Evolutionary conservation across 2,888 invertebrate genomes (phyloP).

Genomic region (Nesidiocoris tenuis): DNA sequence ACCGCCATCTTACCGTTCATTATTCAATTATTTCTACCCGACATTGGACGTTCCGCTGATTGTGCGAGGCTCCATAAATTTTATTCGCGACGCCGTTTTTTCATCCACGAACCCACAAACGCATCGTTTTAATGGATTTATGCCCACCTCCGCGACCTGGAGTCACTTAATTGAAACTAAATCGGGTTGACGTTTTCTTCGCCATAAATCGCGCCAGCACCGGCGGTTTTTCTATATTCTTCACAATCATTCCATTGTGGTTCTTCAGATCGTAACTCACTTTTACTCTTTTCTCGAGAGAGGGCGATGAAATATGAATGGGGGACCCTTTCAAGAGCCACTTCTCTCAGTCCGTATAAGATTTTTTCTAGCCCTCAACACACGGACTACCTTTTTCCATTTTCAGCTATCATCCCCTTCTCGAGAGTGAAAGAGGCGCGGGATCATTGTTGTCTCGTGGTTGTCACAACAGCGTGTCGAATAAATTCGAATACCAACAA

Average conservation of each 20-base stretch:
- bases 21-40: too few relatives aligned
- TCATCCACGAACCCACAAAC: neutral
- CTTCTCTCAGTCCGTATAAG: neutral
- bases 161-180: constrained; percentile 12
- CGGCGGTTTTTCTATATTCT: neutral
- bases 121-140: constrained; percentile 17
- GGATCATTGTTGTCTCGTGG: neutral
- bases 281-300: constrained; percentile 5
- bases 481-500: too few relatives aligned
- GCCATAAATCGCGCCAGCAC: constrained; percentile 16
- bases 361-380: neutral
- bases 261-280: constrained; percentile 33
- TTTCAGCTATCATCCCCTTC: neutral
- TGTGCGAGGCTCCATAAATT: neutral
- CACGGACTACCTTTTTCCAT: neutral
- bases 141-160: neutral
- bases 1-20: too few relatives aligned
- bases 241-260: constrained; percentile 6
- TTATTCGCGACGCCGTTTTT: neutral
- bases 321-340: neutral
- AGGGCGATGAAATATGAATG: constrained; percentile 37
- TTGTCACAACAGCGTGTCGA: neutral
- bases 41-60: too few relatives aligned
- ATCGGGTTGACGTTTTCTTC: constrained; percentile 10
- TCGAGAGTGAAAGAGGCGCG: neutral